Evolutionary conservation across 2,888 invertebrate genomes (phyloP).

Genomic region (Neoscelio sp.): DNA sequence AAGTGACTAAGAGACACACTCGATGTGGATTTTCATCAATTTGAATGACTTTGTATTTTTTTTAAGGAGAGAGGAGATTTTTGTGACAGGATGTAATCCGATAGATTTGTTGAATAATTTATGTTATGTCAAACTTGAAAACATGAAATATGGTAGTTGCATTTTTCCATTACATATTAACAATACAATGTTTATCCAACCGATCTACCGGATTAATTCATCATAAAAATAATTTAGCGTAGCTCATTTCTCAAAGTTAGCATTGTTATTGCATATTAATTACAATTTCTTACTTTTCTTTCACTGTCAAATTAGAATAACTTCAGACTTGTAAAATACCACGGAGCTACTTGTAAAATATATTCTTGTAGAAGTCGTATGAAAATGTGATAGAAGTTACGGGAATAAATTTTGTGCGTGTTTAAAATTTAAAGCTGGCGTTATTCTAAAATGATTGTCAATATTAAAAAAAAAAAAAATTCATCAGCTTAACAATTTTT

Average conservation of each 20-base stretch:
- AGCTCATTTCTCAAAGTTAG: too few species aligned
- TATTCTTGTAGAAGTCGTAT: conserved; percentile 48
- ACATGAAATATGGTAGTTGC: too few species aligned
- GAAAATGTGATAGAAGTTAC: neutral
- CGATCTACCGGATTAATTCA: conserved; percentile 7
- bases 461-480: neutral
- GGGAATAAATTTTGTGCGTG: conserved; percentile 45
- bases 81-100: conserved; percentile 1
- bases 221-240: too few species aligned
- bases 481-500: too few species aligned
- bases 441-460: conserved; percentile 7
- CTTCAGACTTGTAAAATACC: neutral
- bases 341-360: conserved; percentile 42
- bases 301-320: conserved; percentile 6
- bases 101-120: neutral
- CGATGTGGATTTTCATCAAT: conserved; percentile 59
- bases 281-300: neutral
- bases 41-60: conserved; percentile 6
- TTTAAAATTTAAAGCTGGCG: conserved; percentile 9
- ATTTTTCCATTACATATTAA: neutral
- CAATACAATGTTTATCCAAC: neutral
- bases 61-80: neutral
- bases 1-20: conserved; percentile 44
- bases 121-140: neutral
- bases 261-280: too few species aligned